Evolutionary conservation across 2,888 invertebrate genomes (phyloP).

Genomic region (Minunthozetes semirufus): DNA sequence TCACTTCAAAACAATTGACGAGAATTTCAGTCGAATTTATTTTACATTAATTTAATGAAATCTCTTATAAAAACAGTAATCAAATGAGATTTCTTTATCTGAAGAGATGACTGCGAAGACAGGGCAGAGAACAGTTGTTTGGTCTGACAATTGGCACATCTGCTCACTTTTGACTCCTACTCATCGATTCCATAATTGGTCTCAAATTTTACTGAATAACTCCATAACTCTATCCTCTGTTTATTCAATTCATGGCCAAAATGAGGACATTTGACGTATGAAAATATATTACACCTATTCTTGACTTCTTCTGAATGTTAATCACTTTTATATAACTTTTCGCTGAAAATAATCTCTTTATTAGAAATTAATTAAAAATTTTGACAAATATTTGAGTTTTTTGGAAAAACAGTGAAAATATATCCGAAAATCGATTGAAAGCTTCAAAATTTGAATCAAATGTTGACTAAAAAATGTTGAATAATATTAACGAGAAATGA

Average conservation of each 20-base stretch:
- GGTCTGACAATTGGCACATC: constrained; percentile 5
- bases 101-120: background rate
- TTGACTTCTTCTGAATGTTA: background rate
- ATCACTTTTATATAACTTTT: background rate
- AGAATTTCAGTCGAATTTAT: background rate
- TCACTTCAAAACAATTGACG: background rate
- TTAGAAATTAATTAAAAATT: background rate
- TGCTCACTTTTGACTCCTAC: constrained; percentile 13
- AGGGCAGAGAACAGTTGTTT: background rate
- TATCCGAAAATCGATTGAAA: background rate
- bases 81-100: background rate
- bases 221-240: constrained; percentile 17
- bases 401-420: background rate
- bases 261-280: constrained; percentile 29
- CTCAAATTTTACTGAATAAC: background rate
- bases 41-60: no score
- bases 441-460: background rate
- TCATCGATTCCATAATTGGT: constrained; percentile 25
- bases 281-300: background rate
- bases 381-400: background rate
- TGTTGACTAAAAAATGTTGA: background rate
- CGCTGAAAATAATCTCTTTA: background rate
- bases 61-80: background rate
- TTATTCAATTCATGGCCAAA: constrained; percentile 16
- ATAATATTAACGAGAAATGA: background rate